Conservation (phyloP, 2,888 invertebrate genomes). For the Sipha maydis region DNA sequence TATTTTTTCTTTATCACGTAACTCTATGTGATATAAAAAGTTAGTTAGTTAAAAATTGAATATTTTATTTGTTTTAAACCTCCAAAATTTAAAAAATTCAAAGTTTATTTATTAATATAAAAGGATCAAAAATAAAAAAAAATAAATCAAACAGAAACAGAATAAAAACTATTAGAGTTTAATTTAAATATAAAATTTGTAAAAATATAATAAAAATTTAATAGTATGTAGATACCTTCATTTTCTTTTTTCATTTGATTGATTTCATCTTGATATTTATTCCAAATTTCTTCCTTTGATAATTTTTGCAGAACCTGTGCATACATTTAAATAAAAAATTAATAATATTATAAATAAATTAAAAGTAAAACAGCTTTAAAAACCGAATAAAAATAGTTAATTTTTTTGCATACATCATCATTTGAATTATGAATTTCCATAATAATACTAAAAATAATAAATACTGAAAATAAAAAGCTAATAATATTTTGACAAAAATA, state of each 20-base stretch:
- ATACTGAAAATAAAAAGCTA: constrained; percentile 16
- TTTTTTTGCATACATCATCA: constrained; percentile 38
- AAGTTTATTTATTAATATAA: not conserved
- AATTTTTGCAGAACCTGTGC: constrained; percentile 28
- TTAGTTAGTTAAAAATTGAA: not conserved
- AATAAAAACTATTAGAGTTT: not conserved
- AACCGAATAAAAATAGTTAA: not conserved
- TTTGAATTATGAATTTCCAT: constrained; percentile 44
- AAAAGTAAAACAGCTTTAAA: not conserved
- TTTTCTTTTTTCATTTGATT: constrained; percentile 46
- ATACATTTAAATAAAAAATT: not conserved
- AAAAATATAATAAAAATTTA: not conserved
- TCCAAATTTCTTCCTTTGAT: constrained; percentile 49
- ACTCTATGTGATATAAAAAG: constrained; percentile 4
- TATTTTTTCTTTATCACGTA: constrained; percentile 42
- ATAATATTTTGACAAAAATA: not conserved
- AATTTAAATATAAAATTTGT: not conserved
- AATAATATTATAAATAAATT: not conserved
- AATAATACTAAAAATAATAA: not conserved
- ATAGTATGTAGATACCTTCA: constrained; percentile 21
- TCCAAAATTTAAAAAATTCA: not conserved
- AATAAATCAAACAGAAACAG: too few species aligned
- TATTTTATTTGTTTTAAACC: not conserved
- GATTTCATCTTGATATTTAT: constrained; percentile 45
- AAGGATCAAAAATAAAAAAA: too few species aligned